Base-by-base conservation (phyloP, 2,113 vertebrate genomes). In the Carassius auratus region DNA sequence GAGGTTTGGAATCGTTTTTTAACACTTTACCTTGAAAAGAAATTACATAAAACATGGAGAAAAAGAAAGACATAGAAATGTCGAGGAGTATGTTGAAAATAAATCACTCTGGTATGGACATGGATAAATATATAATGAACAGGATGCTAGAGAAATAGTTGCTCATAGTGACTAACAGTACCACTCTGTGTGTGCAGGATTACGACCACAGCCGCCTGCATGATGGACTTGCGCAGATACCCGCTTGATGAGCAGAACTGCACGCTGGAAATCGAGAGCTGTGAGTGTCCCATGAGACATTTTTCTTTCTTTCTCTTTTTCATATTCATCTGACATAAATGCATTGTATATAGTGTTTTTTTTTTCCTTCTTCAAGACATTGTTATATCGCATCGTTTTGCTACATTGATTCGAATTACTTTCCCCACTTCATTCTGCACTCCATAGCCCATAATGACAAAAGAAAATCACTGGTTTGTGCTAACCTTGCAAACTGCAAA, bases 171-270 rank as follows among this genome's bases (percentile, higher is more conserved):
- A 76, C 57, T 84, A 59, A 59, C 57, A 33, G 45, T 84, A 13
- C 64, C 23, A 36, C 15, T 81, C 57, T 87, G 79, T 82, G 42
- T 83, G 36, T 57, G 76, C 91, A 99, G 98, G 92, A 99, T 99
- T 88, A 99, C 98, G 3, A 98, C 98, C 77, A 99, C 98, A 2
- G 98, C 98, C 88, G 98, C 98, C 71, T 99, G 98, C 82, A 98
- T 98, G 98, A 99, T 99, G 98, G 98, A 99, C 91, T 94, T 99
- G 30, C 93, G 98, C 85, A 92, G 97, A 80, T 99, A 99, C 77
- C 98, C 98, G 0, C 92, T 99, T 92, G 97, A 99, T 86, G 97
- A 99, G 86, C 97, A 99, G 88, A 99, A 99, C 94, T 99, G 97
- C 92, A 99, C 97, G 0, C 92, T 99, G 83, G 97, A 99, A 92